phyloP scores from a whole-genome alignment of 1,140 invertebrate genomes.

The Saccostrea cuccullata region DNA sequence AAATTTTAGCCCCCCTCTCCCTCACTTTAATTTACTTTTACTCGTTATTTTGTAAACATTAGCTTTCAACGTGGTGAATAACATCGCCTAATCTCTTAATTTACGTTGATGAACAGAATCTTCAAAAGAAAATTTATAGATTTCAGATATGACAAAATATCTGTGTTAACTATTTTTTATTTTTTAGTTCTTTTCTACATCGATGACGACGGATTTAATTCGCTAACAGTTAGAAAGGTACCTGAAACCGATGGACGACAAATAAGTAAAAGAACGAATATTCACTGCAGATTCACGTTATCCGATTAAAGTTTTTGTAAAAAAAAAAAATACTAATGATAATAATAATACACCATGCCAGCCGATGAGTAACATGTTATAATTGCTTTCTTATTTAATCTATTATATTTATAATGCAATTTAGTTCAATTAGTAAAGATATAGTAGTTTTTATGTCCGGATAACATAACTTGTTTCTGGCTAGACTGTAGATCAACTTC shows the following conservation, averaged over 20 bases:
- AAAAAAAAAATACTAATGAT: too few relatives aligned
- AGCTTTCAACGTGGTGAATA: neutral
- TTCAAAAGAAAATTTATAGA: neutral
- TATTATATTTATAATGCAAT: too few relatives aligned
- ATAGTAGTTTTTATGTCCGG: too few relatives aligned
- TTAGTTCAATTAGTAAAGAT: too few relatives aligned
- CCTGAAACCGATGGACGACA: conserved; percentile 31
- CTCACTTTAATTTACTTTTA: too few relatives aligned
- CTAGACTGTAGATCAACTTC: neutral
- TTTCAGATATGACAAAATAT: neutral
- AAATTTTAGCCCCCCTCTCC: too few relatives aligned
- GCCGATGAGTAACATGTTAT: too few relatives aligned
- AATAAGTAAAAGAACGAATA: conserved; percentile 1
- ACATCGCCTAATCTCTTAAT: neutral
- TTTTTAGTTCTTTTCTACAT: neutral
- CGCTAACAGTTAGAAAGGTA: neutral
- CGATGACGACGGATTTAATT: conserved; percentile 4
- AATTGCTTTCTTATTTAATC: too few relatives aligned
- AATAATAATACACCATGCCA: too few relatives aligned
- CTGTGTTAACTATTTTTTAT: neutral
- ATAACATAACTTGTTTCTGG: too few relatives aligned
- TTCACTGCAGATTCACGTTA: neutral
- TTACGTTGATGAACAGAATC: neutral
- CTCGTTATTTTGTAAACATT: conserved; percentile 2
- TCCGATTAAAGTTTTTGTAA: neutral